A percentile compares a stretch with the other conserved stretches of the same genome.
These are phyloP conservation scores for Heliconius hewitsoni DNA, from an alignment of 1,140 invertebrate genomes.

Conservation along the genomic window DNA sequence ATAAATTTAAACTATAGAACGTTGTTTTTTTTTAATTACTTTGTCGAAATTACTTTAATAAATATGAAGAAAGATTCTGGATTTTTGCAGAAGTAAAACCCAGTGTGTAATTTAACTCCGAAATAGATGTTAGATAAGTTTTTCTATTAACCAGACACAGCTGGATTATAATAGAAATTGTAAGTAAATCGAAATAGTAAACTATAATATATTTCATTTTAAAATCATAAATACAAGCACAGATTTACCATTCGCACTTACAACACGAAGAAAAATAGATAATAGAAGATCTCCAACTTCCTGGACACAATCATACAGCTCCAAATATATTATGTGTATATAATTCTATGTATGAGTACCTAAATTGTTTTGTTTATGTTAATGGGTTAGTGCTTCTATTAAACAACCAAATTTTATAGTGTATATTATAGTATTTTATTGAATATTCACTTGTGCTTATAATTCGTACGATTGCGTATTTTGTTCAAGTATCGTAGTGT, in stretches of 20 bases:
- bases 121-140: neutral
- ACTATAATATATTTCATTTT: neutral
- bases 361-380: neutral
- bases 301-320: too few species aligned
- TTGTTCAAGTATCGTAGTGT: neutral
- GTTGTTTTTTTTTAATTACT: neutral
- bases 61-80: neutral
- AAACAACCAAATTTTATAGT: neutral
- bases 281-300: too few species aligned
- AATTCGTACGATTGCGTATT: neutral
- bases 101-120: neutral
- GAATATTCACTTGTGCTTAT: neutral
- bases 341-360: too few species aligned
- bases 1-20: neutral
- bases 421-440: neutral
- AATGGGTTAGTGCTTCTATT: too few species aligned
- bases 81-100: neutral
- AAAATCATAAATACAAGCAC: neutral
- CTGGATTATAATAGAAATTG: neutral
- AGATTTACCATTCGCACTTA: neutral
- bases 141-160: neutral
- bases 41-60: neutral
- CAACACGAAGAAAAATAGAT: too few species aligned
- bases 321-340: too few species aligned
- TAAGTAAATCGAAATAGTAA: neutral